Conservation (phyloP, 1,140 invertebrate genomes). For the Drosophila trapezifrons region DNA sequence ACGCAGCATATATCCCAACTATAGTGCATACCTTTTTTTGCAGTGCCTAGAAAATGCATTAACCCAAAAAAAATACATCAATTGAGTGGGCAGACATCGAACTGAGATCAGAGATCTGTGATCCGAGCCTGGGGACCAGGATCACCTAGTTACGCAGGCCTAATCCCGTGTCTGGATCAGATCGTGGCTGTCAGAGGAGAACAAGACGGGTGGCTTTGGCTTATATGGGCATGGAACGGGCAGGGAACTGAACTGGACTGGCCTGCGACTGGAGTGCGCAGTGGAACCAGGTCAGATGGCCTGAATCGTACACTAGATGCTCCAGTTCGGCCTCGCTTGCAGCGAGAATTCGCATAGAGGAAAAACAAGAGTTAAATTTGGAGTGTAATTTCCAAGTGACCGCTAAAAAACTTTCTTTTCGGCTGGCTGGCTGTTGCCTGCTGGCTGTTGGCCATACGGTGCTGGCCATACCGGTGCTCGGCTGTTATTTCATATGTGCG, state of each 20-base stretch:
- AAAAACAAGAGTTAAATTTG: slow-evolving; percentile 66
- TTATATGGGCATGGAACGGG: slow-evolving; percentile 13
- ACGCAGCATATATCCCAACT: too few species aligned
- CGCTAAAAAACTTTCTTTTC: slow-evolving; percentile 72
- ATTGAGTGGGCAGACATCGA: neutral
- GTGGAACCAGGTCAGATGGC: slow-evolving; percentile 60
- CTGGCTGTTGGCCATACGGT: neutral
- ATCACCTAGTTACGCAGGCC: slow-evolving; percentile 21
- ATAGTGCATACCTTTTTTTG: too few species aligned
- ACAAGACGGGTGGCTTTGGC: neutral
- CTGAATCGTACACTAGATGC: slow-evolving; percentile 35
- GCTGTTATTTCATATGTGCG: slow-evolving; percentile 37
- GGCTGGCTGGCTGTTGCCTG: slow-evolving; percentile 3
- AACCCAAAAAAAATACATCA: neutral
- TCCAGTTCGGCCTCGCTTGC: slow-evolving; percentile 35
- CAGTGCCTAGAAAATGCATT: neutral
- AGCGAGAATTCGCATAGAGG: slow-evolving; percentile 19
- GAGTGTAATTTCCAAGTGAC: slow-evolving; percentile 45
- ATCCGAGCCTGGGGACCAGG: slow-evolving; percentile 12
- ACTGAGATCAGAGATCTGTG: neutral
- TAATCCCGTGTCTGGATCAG: slow-evolving; percentile 24
- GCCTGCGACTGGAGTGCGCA: slow-evolving; percentile 14
- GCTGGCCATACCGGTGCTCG: neutral
- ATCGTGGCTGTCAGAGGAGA: slow-evolving; percentile 5
- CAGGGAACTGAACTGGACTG: slow-evolving; percentile 32